Conservation (phyloP, 2,888 invertebrate species). For the Cheilosia scutellata region DNA sequence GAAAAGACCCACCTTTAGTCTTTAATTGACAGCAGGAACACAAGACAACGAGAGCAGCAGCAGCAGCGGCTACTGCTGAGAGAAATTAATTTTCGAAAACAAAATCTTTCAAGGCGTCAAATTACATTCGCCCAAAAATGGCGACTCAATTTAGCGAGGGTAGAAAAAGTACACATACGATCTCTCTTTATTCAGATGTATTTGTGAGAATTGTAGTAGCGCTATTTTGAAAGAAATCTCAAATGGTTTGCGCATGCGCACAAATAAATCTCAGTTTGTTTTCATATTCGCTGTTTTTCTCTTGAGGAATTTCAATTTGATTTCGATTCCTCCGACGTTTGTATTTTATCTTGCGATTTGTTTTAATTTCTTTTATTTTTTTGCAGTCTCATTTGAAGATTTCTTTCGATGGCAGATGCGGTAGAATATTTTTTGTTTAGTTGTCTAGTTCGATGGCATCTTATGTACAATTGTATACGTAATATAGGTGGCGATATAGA, state of each 20-base stretch:
- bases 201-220: constrained; percentile 28
- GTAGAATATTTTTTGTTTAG: constrained; percentile 25
- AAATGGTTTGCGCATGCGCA: constrained; percentile 80
- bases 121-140: constrained; percentile 84
- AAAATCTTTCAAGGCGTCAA: constrained; percentile 79
- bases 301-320: constrained; percentile 48
- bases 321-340: constrained; percentile 56
- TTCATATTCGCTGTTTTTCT: constrained; percentile 15
- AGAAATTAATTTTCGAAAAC: constrained; percentile 37
- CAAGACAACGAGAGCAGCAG: background rate
- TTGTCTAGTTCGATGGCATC: constrained; percentile 59
- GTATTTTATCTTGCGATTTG: constrained; percentile 47
- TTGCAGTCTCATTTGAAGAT: constrained; percentile 53
- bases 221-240: constrained; percentile 65
- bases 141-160: constrained; percentile 74
- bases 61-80: background rate
- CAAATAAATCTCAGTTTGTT: constrained; percentile 68
- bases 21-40: background rate
- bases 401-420: constrained; percentile 48
- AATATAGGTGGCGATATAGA: constrained; percentile 3
- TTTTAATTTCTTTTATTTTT: constrained; percentile 22
- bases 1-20: constrained; percentile 7
- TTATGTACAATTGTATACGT: constrained; percentile 35
- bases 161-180: constrained; percentile 60
- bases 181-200: constrained; percentile 45